Evolutionary conservation across 2,888 invertebrate genomes (phyloP), one percentile per base, ranked within the genome.

Genomic region (Nephrotoma appendiculata): DNA sequence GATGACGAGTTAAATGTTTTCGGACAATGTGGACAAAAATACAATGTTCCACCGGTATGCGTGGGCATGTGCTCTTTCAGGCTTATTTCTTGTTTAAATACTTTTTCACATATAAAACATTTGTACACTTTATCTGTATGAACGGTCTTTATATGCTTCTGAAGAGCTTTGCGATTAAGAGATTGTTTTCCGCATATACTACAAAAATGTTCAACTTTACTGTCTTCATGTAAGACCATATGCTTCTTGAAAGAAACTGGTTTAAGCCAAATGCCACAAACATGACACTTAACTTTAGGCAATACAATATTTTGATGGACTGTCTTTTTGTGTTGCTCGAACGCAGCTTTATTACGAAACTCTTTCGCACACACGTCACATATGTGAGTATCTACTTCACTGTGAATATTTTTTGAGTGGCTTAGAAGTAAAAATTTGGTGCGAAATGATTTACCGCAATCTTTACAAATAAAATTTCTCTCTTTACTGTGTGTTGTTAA

Each of bases 351-450:
- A 3, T 90, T 91, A 0, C 90, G 89, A 86, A 91, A 91, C 5
- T 90, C 90, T 88, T 91, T 91, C 2, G 91, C 91, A 48, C 91
- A 91, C 9, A 91, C 90, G 88, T 91, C 87, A 86, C 87, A 87
- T 3, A 85, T n/a, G n/a, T 85, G 85, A 44, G n/a, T 15, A 44
- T 85, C 19, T 15, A 19, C 12, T n/a, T 6, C 44, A n/a, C 43
- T 15, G 9, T 85, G 85, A 44, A 85, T 44, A 88, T 89, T 90
- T 87, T 89, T 90, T 0, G 90, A 89, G 85, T 91, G 91, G 6
- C 90, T 89, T 41, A 88, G 89, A 0, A 91, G 88, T 15, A 90
- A 88, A 12, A 19, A 12, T 5, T 86, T 71, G 12, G 83, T 41
- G 9, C 48, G 41, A 52, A 52, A 85, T 41, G 41, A 7, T 84